phyloP scores from a whole-genome alignment of 2,113 vertebrate genomes.

The Otocyon megalotis region DNA sequence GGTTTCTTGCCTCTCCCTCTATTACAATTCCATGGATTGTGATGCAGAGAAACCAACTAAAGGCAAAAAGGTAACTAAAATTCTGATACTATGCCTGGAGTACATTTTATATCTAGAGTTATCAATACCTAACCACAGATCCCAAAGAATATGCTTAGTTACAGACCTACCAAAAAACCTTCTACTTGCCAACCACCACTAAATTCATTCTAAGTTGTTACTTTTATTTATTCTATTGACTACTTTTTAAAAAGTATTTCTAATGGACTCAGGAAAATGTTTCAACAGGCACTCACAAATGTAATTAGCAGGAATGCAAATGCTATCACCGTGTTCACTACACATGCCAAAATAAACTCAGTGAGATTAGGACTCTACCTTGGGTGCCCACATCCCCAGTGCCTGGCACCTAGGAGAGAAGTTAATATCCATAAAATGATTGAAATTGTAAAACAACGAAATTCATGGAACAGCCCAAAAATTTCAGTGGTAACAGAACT shows the following conservation, averaged over 20 bases:
- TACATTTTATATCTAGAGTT: background rate
- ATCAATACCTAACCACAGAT: background rate
- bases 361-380: background rate
- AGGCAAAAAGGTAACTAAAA: constrained; percentile 30
- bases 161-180: background rate
- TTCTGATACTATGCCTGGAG: background rate
- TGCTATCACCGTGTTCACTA: background rate
- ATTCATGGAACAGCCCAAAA: background rate
- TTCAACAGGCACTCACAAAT: constrained; percentile 38
- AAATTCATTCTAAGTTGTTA: background rate
- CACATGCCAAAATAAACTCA: constrained; percentile 53
- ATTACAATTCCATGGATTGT: background rate
- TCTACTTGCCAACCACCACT: background rate
- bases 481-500: constrained; percentile 1
- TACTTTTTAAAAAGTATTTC: constrained; percentile 16
- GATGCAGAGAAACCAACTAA: background rate
- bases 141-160: constrained; percentile 26
- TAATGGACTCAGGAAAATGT: constrained; percentile 50
- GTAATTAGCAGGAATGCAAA: constrained; percentile 37
- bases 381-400: background rate
- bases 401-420: background rate
- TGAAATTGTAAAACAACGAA: background rate
- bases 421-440: background rate
- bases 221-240: constrained; percentile 42
- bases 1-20: background rate